Percentiles rank a stretch among this genome's conserved stretches.
Evolutionary conservation across 64 coral and sea anemone genomes (phyloP).

Genomic region (Platygyra sinensis): DNA sequence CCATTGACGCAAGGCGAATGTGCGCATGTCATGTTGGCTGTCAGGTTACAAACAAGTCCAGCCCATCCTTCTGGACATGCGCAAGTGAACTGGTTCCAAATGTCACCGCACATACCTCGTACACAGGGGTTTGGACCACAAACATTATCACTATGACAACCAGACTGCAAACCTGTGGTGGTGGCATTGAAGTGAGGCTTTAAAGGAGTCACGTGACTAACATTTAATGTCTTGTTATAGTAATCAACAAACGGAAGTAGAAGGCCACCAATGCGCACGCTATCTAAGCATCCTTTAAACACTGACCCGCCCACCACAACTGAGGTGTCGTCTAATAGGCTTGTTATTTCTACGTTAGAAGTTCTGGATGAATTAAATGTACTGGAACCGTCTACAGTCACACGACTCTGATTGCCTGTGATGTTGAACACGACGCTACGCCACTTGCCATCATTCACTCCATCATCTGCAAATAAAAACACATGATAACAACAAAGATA

Average conservation of each 20-base stretch:
- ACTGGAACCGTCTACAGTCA: slow-evolving; percentile 27
- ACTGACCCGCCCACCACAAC: slow-evolving; percentile 49
- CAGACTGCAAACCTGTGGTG: slow-evolving; percentile 2
- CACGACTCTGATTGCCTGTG: slow-evolving; percentile 34
- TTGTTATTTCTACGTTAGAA: slow-evolving; percentile 6
- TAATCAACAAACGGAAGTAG: slow-evolving; percentile 83
- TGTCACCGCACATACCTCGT: slow-evolving; percentile 68
- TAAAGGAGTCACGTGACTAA: slow-evolving; percentile 76
- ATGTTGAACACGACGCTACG: slow-evolving; percentile 50
- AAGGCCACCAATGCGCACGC: slow-evolving; percentile 72
- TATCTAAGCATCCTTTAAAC: slow-evolving; percentile 82
- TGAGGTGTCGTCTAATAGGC: slow-evolving; percentile 52
- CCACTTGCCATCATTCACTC: slow-evolving; percentile 78
- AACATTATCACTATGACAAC: slow-evolving; percentile 83
- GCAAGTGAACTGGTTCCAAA: slow-evolving; percentile 76
- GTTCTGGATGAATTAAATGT: slow-evolving; percentile 15
- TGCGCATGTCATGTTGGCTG: slow-evolving; percentile 91
- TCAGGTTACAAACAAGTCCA: slow-evolving; percentile 70
- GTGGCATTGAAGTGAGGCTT: slow-evolving; percentile 74
- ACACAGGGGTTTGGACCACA: slow-evolving; percentile 69
- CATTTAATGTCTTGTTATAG: slow-evolving; percentile 76
- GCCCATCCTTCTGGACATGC: slow-evolving; percentile 73
- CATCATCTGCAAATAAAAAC: slow-evolving; percentile 23
- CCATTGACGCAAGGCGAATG: slow-evolving; percentile 82
- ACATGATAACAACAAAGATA: neutral